phyloP scores from a whole-genome alignment of 2,888 invertebrate genomes.

The Atethmia centrago region DNA sequence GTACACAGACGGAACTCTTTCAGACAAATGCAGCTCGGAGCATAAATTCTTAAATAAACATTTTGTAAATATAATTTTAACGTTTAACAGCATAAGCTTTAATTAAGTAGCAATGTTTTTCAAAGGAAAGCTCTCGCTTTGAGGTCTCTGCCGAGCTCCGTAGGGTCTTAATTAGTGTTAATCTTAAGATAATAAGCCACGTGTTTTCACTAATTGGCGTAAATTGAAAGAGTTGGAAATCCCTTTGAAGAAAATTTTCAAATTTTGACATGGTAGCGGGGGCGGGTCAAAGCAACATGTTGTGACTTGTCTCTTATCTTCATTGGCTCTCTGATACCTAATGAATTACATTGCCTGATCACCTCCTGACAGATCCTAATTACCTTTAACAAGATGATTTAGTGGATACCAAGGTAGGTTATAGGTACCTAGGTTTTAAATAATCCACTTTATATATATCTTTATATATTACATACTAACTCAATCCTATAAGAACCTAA shows the following conservation, averaged over 20 bases:
- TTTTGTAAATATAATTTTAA: conserved; percentile 66
- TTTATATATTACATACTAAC: not conserved
- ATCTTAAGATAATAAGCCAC: conserved; percentile 88
- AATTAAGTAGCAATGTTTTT: conserved; percentile 84
- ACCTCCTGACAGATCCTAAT: conserved; percentile 23
- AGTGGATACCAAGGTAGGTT: not conserved
- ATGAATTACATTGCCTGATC: conserved; percentile 54
- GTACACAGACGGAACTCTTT: conserved; percentile 52
- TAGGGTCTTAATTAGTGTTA: conserved; percentile 87
- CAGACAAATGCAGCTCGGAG: conserved; percentile 52
- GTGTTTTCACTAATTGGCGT: conserved; percentile 85
- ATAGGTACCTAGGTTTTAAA: not conserved
- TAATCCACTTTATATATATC: not conserved
- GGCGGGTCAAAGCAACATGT: conserved; percentile 43
- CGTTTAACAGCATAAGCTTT: conserved; percentile 69
- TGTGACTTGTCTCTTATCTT: conserved; percentile 46
- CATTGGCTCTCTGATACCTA: conserved; percentile 53
- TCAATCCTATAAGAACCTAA: not conserved
- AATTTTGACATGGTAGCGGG: conserved; percentile 42
- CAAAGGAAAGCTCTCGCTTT: conserved; percentile 85
- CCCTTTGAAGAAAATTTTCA: conserved; percentile 55
- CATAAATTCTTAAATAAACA: conserved; percentile 68
- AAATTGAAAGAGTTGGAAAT: conserved; percentile 77
- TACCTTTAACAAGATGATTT: conserved; percentile 6
- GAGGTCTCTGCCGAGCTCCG: conserved; percentile 76